These are phyloP conservation scores for Marmota monax DNA, from an alignment of 2,113 vertebrate genomes.

Conservation along the genomic window DNA sequence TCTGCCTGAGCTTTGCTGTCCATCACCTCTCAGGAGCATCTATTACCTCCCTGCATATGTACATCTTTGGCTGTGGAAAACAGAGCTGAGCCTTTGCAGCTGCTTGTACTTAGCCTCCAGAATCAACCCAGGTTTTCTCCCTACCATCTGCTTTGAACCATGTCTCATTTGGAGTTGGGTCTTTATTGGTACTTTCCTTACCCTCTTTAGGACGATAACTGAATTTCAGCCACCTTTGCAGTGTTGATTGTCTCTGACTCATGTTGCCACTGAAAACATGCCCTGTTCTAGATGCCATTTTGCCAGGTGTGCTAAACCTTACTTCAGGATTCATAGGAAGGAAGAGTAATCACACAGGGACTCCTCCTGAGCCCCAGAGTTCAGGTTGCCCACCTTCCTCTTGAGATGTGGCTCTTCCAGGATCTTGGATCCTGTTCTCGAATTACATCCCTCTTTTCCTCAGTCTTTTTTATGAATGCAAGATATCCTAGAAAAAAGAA, in stretches of 20 bases:
- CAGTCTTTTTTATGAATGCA: background rate
- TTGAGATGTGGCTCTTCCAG: background rate
- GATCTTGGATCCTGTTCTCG: background rate
- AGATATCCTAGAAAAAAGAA: background rate
- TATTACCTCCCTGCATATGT: background rate
- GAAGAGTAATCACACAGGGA: fast-evolving
- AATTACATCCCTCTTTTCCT: background rate
- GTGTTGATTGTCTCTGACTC: background rate
- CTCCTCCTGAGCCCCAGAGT: background rate
- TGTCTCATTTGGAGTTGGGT: background rate
- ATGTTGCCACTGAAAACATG: background rate
- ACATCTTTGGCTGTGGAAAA: background rate
- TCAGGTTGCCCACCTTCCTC: background rate
- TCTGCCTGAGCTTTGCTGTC: background rate
- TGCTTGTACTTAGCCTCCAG: background rate
- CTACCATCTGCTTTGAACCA: background rate
- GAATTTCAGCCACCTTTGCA: background rate
- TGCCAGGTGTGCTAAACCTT: background rate
- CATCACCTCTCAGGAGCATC: background rate
- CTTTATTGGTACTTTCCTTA: background rate
- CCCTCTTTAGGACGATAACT: background rate
- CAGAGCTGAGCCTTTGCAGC: background rate
- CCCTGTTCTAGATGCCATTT: background rate
- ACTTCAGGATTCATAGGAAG: background rate
- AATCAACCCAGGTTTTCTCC: background rate